Percentiles rank a stretch among this genome's conserved stretches.
These are phyloP conservation scores for Hippocampus abdominalis DNA, from an alignment of 2,113 vertebrate genomes.

Conservation along the genomic window DNA sequence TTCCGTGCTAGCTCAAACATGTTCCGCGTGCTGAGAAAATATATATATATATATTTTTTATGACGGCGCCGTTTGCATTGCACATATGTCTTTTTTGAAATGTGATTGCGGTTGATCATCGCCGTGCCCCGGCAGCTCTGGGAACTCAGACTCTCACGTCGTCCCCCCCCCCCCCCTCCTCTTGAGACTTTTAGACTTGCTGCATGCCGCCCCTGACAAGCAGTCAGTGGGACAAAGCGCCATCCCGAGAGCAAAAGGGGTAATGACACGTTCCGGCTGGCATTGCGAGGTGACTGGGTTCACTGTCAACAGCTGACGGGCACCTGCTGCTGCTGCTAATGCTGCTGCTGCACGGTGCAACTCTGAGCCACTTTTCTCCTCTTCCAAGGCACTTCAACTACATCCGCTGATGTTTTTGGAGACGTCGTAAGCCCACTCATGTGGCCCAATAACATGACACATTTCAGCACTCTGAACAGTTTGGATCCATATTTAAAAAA, in stretches of 20 bases:
- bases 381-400: not conserved
- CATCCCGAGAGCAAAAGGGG: constrained; percentile 49
- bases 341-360: not conserved
- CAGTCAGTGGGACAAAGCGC: constrained; percentile 31
- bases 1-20: no score
- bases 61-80: no score
- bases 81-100: no score
- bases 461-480: not conserved
- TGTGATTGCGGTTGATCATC: constrained; percentile 48
- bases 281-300: constrained; percentile 62
- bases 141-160: constrained; percentile 29
- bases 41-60: no score
- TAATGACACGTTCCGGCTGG: constrained; percentile 45
- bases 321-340: constrained; percentile 33
- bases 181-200: constrained; percentile 35
- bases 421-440: not conserved
- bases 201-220: constrained; percentile 35
- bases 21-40: no score
- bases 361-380: not conserved
- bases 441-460: not conserved
- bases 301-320: constrained; percentile 24
- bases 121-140: constrained; percentile 55
- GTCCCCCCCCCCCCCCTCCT: not conserved
- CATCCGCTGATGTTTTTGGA: not conserved
- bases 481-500: no score